Percentiles rank a stretch among this genome's conserved stretches.
phyloP scores from a whole-genome alignment of 1,140 invertebrate genomes.

The Drosophila fuyamai region DNA sequence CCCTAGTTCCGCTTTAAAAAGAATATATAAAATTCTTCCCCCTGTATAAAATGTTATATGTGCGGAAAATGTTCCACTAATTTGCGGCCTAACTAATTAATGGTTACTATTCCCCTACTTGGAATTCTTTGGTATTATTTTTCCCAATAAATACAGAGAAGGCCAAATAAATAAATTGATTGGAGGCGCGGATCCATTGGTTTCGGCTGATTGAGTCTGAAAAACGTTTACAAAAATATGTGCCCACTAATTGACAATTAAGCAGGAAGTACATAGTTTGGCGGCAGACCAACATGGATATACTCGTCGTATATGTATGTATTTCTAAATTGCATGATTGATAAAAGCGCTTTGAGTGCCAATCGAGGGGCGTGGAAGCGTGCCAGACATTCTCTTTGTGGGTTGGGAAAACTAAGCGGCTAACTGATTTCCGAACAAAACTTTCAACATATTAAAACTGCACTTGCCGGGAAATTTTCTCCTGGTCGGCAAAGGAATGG shows the following conservation, averaged over 20 bases:
- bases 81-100: constrained; percentile 79
- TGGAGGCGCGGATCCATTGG: constrained; percentile 49
- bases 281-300: constrained; percentile 12
- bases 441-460: constrained; percentile 82
- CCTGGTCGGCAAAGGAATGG: constrained; percentile 3
- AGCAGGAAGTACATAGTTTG: constrained; percentile 74
- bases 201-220: constrained; percentile 62
- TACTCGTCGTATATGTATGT: neutral
- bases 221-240: constrained; percentile 57
- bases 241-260: constrained; percentile 79
- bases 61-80: constrained; percentile 66
- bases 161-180: constrained; percentile 74
- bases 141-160: constrained; percentile 28
- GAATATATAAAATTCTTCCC: neutral
- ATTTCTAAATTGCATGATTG: constrained; percentile 72
- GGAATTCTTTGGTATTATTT: constrained; percentile 7
- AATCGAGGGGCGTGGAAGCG: constrained; percentile 2
- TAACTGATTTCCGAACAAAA: constrained; percentile 79
- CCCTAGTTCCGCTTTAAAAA: constrained; percentile 3
- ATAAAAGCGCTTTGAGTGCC: constrained; percentile 63
- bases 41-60: neutral
- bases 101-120: constrained; percentile 44
- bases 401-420: constrained; percentile 63
- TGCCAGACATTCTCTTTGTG: constrained; percentile 36
- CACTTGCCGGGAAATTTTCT: constrained; percentile 61